These are phyloP conservation scores for Platygyra sinensis DNA, from an alignment of 64 coral and sea anemone species.

Conservation along the genomic window DNA sequence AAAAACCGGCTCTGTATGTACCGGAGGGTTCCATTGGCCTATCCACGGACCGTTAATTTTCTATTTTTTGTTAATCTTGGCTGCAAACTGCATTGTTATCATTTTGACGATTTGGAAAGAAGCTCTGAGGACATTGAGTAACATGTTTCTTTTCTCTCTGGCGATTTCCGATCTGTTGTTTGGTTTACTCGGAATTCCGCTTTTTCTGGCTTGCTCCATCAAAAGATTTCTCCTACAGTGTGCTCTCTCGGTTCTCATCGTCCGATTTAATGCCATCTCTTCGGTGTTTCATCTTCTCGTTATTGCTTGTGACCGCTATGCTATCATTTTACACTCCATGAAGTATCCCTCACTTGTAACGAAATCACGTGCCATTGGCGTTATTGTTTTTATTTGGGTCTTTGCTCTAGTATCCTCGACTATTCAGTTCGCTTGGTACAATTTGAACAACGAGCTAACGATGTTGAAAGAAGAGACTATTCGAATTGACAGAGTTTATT, in stretches of 20 bases:
- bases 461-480: not conserved
- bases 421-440: constrained; percentile 23
- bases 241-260: constrained; percentile 1
- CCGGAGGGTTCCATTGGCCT: constrained; percentile 10
- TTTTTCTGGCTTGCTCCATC: constrained; percentile 17
- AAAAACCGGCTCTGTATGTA: not conserved
- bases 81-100: constrained; percentile 37
- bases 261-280: constrained; percentile 45
- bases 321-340: constrained; percentile 40
- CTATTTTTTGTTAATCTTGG: constrained; percentile 1
- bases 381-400: not conserved
- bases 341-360: constrained; percentile 4
- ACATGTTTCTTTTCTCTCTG: constrained; percentile 30
- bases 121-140: constrained; percentile 11
- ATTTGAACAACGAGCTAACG: not conserved
- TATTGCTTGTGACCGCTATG: constrained; percentile 52
- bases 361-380: not conserved
- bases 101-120: constrained; percentile 38
- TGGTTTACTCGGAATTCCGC: constrained; percentile 42
- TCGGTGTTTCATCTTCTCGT: constrained; percentile 56
- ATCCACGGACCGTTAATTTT: constrained; percentile 26
- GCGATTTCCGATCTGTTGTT: constrained; percentile 43
- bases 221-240: not conserved
- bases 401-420: not conserved
- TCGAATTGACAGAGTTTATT: constrained; percentile 6